A percentile compares a stretch with the other conserved stretches of the same genome.
These are phyloP conservation scores for Harpalus rubripes DNA, from an alignment of 2,888 invertebrate genomes.

Conservation along the genomic window DNA sequence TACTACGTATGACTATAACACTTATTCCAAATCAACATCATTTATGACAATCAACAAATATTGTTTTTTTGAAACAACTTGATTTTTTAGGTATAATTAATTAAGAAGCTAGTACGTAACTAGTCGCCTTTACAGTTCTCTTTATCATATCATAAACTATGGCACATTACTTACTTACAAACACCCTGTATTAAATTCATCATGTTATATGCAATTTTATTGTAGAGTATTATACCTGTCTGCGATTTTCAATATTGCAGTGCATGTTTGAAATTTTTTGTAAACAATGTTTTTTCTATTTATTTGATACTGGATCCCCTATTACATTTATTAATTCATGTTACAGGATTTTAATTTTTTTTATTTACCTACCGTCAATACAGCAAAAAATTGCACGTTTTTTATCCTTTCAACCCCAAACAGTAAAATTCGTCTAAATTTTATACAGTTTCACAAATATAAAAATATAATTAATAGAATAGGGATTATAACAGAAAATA, in stretches of 20 bases:
- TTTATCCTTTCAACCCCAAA: constrained; percentile 7
- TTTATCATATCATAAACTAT: no score
- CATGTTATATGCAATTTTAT: constrained; percentile 56
- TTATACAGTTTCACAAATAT: background rate
- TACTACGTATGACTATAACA: no score
- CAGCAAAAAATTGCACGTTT: background rate
- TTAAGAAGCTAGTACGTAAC: no score
- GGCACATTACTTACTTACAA: no score
- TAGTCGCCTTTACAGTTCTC: no score
- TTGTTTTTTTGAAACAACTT: no score
- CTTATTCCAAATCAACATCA: no score
- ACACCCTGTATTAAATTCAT: constrained; percentile 31
- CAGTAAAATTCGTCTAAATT: background rate
- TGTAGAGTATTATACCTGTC: constrained; percentile 35
- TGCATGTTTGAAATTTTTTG: constrained; percentile 23
- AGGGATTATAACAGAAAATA: background rate
- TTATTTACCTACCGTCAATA: constrained; percentile 31
- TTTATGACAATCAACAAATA: no score
- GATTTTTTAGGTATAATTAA: no score
- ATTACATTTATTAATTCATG: constrained; percentile 54
- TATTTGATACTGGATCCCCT: constrained; percentile 41
- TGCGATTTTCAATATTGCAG: constrained; percentile 54
- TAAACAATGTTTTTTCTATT: constrained; percentile 33
- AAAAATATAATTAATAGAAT: background rate
- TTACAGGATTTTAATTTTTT: constrained; percentile 19